phyloP scores from a whole-genome alignment of 2,797 vertebrate species.

The Cyprinella venusta region DNA sequence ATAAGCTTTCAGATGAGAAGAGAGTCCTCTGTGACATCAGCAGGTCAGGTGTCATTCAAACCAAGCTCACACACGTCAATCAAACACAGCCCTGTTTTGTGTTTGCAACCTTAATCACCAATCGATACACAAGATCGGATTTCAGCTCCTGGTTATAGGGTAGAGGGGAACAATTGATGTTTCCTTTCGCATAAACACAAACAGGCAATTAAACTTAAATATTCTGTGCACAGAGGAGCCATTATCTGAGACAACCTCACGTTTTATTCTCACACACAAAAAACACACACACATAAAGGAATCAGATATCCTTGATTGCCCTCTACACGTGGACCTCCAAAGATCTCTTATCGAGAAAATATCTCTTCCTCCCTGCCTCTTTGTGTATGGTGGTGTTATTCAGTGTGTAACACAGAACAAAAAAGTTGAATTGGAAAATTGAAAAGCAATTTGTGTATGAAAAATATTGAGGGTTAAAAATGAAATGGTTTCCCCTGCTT shows the following conservation, averaged over 20 bases:
- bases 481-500: neutral
- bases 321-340: constrained; percentile 12
- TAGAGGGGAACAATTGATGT: constrained; percentile 28
- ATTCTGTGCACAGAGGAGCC: constrained; percentile 39
- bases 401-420: neutral
- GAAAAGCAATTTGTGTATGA: neutral
- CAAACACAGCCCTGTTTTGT: constrained; percentile 12
- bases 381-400: neutral
- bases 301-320: constrained; percentile 42
- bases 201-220: constrained; percentile 39
- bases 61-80: constrained; percentile 17
- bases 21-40: constrained; percentile 2
- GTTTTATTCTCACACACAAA: constrained; percentile 26
- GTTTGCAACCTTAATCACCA: constrained; percentile 26
- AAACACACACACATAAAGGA: constrained; percentile 32
- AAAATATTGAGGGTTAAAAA: neutral
- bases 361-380: neutral
- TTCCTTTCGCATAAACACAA: constrained; percentile 29
- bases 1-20: neutral
- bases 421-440: neutral
- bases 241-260: constrained; percentile 32
- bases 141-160: constrained; percentile 42
- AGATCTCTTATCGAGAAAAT: constrained; percentile 8
- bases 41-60: constrained; percentile 10
- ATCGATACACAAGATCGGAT: constrained; percentile 44